Evolutionary conservation across 2,113 vertebrate species (phyloP).

Genomic region (Oncorhynchus keta): DNA sequence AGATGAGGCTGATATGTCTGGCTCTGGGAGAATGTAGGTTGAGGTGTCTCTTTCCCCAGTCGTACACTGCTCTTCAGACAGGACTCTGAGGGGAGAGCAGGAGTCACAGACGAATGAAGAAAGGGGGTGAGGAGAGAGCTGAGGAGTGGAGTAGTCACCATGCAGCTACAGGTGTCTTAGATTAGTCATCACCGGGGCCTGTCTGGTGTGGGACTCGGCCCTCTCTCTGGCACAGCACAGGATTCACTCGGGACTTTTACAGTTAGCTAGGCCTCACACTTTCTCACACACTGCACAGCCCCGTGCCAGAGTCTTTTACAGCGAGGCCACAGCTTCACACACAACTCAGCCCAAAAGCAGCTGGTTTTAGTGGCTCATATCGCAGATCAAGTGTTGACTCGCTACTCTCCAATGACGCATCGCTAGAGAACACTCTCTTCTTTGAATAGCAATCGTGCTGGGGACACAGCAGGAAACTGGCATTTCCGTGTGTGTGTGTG

Average conservation of each 20-base stretch:
- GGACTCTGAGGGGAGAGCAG: too few species aligned
- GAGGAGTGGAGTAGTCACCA: slow-evolving; percentile 35
- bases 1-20: too few species aligned
- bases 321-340: not conserved
- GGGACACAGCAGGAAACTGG: not conserved
- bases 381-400: slow-evolving; percentile 17
- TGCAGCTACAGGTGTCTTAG: slow-evolving; percentile 57
- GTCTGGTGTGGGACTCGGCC: slow-evolving; percentile 30
- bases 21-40: too few species aligned
- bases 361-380: not conserved
- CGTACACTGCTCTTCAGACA: too few species aligned
- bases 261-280: not conserved
- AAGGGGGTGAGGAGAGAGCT: not conserved
- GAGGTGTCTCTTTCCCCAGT: too few species aligned
- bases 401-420: slow-evolving; percentile 36
- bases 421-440: not conserved
- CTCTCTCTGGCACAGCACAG: slow-evolving; percentile 4
- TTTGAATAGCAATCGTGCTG: not conserved
- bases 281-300: slow-evolving; percentile 7
- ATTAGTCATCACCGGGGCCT: slow-evolving; percentile 54
- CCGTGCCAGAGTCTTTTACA: not conserved
- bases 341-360: not conserved
- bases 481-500: not conserved
- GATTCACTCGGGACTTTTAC: slow-evolving; percentile 22
- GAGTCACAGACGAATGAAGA: too few species aligned